Evolutionary conservation across 2,113 vertebrate species (phyloP).

Genomic region (Glaucomys volans): DNA sequence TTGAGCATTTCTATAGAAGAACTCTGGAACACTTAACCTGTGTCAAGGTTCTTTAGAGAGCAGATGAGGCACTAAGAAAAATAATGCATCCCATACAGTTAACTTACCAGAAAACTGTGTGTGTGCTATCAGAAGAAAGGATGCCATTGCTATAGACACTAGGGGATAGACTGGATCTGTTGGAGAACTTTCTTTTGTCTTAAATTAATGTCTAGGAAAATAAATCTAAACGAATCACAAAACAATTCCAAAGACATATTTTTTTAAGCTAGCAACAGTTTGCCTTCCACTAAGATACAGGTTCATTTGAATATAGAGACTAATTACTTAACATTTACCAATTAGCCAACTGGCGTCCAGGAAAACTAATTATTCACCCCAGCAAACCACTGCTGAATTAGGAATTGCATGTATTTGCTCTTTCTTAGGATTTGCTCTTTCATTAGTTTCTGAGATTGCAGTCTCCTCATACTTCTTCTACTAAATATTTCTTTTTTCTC

Average conservation of each 20-base stretch:
- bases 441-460: too few species aligned
- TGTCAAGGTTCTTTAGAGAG: background rate
- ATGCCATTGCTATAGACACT: background rate
- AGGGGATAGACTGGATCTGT: background rate
- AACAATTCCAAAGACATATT: background rate
- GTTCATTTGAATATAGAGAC: background rate
- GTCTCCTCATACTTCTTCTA: too few species aligned
- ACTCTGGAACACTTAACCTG: background rate
- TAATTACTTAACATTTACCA: background rate
- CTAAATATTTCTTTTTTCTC: too few species aligned
- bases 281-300: background rate
- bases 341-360: background rate
- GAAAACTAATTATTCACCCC: too few species aligned
- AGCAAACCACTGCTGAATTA: too few species aligned
- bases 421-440: too few species aligned
- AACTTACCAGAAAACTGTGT: background rate
- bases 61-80: background rate
- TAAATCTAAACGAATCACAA: background rate
- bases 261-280: background rate
- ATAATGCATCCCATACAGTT: background rate
- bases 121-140: background rate
- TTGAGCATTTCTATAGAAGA: slow-evolving; percentile 33
- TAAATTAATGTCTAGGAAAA: background rate
- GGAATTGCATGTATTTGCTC: too few species aligned
- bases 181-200: background rate